Evolutionary conservation across 2,797 vertebrate genomes (phyloP).

Genomic region (Sebastes reedi): DNA sequence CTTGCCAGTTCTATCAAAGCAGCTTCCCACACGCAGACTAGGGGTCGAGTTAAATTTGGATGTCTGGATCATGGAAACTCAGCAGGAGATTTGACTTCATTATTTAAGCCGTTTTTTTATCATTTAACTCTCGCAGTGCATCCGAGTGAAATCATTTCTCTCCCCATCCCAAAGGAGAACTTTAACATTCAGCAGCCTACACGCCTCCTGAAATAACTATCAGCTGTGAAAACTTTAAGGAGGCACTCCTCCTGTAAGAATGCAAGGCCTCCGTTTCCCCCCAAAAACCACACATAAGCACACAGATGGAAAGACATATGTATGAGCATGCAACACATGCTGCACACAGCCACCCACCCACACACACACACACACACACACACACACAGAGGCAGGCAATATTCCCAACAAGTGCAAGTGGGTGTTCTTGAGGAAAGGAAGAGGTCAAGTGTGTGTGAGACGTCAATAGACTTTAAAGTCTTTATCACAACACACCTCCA

Average conservation of each 20-base stretch:
- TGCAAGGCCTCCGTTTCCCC: constrained; percentile 20
- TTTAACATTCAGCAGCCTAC: constrained; percentile 34
- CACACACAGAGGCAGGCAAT: not conserved
- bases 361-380: not conserved
- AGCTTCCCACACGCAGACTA: constrained; percentile 3
- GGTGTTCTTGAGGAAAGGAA: constrained; percentile 38
- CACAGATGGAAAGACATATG: constrained; percentile 62
- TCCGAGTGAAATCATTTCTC: constrained; percentile 21
- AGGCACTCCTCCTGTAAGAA: constrained; percentile 68
- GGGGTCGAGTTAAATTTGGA: constrained; percentile 38
- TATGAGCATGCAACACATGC: constrained; percentile 9
- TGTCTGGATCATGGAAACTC: constrained; percentile 22
- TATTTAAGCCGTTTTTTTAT: constrained; percentile 14
- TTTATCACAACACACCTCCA: not conserved
- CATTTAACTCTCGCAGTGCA: constrained; percentile 6
- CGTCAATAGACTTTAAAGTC: constrained; percentile 13
- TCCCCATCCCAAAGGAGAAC: constrained; percentile 8
- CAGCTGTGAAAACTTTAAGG: constrained; percentile 66
- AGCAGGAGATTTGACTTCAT: constrained; percentile 19
- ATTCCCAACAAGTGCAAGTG: constrained; percentile 30
- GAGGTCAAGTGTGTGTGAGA: constrained; percentile 51
- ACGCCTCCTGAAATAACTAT: constrained; percentile 62
- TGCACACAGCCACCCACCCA: not conserved
- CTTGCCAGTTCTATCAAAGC: constrained; percentile 20
- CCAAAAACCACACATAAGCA: constrained; percentile 26